phyloP scores from a whole-genome alignment of 1,140 invertebrate genomes.

The Trissolcus basalis region DNA sequence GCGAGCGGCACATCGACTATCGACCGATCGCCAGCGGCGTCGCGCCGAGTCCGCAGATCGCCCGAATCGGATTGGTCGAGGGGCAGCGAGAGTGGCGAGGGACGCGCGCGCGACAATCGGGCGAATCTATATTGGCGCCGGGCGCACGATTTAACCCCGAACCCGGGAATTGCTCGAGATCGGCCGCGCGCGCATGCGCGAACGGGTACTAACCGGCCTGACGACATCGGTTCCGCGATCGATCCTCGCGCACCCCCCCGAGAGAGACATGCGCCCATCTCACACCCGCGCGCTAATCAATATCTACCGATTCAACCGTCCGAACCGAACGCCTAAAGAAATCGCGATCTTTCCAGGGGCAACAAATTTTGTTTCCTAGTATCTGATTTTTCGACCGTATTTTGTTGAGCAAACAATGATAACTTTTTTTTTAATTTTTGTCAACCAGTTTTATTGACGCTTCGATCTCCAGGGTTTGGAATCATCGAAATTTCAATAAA shows the following conservation, averaged over 20 bases:
- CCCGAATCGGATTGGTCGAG: conserved; percentile 50
- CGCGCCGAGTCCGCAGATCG: conserved; percentile 47
- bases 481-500: too few relatives aligned
- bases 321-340: too few relatives aligned
- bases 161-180: conserved; percentile 73
- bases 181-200: conserved; percentile 72
- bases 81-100: conserved; percentile 33
- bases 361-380: too few relatives aligned
- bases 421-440: too few relatives aligned
- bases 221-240: conserved; percentile 66
- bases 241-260: conserved; percentile 46
- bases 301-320: too few relatives aligned
- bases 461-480: too few relatives aligned
- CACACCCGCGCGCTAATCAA: not conserved
- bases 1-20: conserved; percentile 37
- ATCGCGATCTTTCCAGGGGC: too few relatives aligned
- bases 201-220: conserved; percentile 68
- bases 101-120: conserved; percentile 28
- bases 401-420: too few relatives aligned
- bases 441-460: too few relatives aligned
- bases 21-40: conserved; percentile 48
- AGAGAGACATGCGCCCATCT: not conserved
- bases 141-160: conserved; percentile 71
- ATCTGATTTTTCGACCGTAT: too few relatives aligned
- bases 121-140: conserved; percentile 37